Evolutionary conservation across 2,888 invertebrate genomes (phyloP), one percentile per base, ranked within the genome.

Genomic region (Lasioglossum vierecki): DNA sequence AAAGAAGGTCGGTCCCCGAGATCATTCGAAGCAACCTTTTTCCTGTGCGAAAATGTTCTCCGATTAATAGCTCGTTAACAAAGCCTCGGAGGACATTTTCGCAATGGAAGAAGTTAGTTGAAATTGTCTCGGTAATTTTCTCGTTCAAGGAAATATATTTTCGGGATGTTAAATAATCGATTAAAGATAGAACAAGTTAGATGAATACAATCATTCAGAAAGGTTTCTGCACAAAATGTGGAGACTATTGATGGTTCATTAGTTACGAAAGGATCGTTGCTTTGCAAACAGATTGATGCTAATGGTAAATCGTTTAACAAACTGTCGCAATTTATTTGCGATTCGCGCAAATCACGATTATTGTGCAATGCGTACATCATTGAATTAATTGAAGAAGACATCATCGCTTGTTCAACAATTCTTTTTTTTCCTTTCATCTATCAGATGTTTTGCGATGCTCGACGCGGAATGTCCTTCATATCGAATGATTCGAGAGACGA

Each of bases 301-400:
- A 1, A n/a, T 15, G 26, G 22, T 53, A 44, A 72, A 41, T 72
- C 15, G 15, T 41, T 44, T 18, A 63, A 63, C 49, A 82, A 80
- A 15, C 15, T n/a, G 30, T 46, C 26, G 49, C 66, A 66, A 72
- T 66, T 35, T 15, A 44, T 22, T 35, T 46, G 71, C 53, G 26
- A 53, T n/a, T 71, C 49, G 60, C 15, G 22, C 11, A 18, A 5
- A 70, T 15, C 35, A 22, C 49, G 26, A 49, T 26, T 2, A 30
- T 75, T 72, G 46, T 39, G 26, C 18, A 74, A 80, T 13, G 18
- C 70, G 30, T 46, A n/a, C 46, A 57, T n/a, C 53, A n/a, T 53
- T 9, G 30, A 71, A 81, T 80, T 80, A 30, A 80, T 80, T 82
- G 30, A 15, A 44, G 35, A 74, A 68, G 35, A 30, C 57, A 53